phyloP scores from a whole-genome alignment of 2,797 vertebrate species.

The Urocyon cinereoargenteus region DNA sequence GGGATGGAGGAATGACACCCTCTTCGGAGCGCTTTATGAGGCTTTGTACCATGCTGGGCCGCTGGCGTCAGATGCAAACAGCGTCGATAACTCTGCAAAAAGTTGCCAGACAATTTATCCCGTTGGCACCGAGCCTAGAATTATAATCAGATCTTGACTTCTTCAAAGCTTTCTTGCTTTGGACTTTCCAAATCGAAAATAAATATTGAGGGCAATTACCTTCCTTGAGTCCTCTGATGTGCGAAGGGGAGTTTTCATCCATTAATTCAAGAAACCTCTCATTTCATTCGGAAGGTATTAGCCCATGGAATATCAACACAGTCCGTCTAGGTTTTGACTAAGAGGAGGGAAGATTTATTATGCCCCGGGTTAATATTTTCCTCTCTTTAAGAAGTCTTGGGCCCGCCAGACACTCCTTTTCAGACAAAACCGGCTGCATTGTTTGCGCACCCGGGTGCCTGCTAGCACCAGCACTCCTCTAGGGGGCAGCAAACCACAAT shows the following conservation, averaged over 20 bases:
- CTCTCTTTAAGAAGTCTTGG: constrained; percentile 27
- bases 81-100: constrained; percentile 51
- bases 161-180: constrained; percentile 78
- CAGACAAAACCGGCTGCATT: background rate
- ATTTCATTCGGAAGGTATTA: constrained; percentile 70
- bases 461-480: background rate
- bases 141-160: constrained; percentile 79
- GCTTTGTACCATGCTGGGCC: constrained; percentile 48
- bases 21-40: background rate
- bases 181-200: constrained; percentile 74
- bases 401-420: background rate
- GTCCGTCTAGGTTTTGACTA: background rate
- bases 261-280: background rate
- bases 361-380: constrained; percentile 44
- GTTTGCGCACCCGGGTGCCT: background rate
- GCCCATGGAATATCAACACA: constrained; percentile 41
- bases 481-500: constrained; percentile 64
- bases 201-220: constrained; percentile 65
- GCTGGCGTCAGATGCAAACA: constrained; percentile 49
- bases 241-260: constrained; percentile 72
- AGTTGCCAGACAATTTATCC: constrained; percentile 69
- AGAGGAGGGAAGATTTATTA: constrained; percentile 6
- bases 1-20: background rate
- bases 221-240: constrained; percentile 69
- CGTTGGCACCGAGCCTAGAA: constrained; percentile 71